Conservation (phyloP, 2,113 vertebrate species). For the Pseudopodoces humilis region DNA sequence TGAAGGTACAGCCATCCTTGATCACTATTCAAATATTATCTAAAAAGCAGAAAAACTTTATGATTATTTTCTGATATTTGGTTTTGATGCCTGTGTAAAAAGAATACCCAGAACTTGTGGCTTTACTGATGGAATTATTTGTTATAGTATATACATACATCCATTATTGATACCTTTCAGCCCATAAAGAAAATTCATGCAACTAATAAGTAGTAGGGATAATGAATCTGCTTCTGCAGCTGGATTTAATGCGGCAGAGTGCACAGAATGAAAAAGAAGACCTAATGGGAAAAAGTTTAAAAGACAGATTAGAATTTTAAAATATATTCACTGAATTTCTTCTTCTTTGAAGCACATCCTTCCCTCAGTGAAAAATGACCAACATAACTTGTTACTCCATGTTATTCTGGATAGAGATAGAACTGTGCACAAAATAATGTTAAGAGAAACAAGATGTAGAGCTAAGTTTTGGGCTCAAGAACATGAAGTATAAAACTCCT, state of each 20-base stretch:
- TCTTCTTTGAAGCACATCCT: not conserved
- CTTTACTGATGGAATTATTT: not conserved
- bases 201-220: not conserved
- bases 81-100: not conserved
- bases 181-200: not conserved
- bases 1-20: not conserved
- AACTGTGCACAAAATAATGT: not conserved
- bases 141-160: not conserved
- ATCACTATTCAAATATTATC: not conserved
- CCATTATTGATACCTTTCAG: not conserved
- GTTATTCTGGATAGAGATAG: not conserved
- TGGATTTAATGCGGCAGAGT: not conserved
- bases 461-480: not conserved
- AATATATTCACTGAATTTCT: not conserved
- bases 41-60: not conserved
- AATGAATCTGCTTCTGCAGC: not conserved
- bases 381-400: not conserved
- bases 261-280: not conserved
- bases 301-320: not conserved
- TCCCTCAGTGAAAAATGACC: not conserved
- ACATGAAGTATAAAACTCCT: not conserved
- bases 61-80: not conserved
- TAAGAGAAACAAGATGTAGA: not conserved
- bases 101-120: not conserved
- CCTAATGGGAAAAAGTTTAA: not conserved